Conservation (phyloP, 2,113 vertebrate species). For the Willisornis vidua region DNA sequence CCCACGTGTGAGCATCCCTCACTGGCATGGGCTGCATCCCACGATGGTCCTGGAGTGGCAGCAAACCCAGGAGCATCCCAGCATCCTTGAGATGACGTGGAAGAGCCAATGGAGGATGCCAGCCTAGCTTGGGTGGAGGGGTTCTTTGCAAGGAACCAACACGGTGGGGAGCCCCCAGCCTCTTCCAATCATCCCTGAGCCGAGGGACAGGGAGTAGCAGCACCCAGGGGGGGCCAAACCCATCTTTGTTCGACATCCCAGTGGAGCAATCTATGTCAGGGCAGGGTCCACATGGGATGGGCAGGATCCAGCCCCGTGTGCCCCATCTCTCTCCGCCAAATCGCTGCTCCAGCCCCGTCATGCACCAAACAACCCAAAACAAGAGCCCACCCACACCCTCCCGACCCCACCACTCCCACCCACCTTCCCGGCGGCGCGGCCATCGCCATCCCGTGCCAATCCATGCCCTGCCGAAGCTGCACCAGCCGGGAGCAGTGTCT, state of each 20-base stretch:
- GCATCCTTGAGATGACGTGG: neutral
- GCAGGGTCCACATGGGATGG: fast-evolving
- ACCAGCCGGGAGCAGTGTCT: neutral
- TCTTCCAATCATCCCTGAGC: neutral
- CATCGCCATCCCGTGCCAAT: fast-evolving
- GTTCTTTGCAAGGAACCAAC: fast-evolving
- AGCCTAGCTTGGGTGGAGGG: fast-evolving
- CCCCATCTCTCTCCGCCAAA: neutral
- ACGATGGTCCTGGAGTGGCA: fast-evolving
- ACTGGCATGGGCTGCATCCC: neutral
- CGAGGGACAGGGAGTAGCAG: neutral
- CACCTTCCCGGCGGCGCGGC: fast-evolving
- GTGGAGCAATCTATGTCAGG: fast-evolving
- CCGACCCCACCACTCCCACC: neutral
- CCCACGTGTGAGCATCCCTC: neutral
- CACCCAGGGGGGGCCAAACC: neutral
- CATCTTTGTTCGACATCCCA: fast-evolving
- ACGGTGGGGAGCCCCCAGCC: fast-evolving
- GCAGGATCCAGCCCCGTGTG: neutral
- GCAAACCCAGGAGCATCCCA: neutral
- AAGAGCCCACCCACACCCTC: fast-evolving
- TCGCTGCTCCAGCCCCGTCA: fast-evolving
- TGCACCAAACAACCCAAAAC: fast-evolving
- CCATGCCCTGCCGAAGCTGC: fast-evolving
- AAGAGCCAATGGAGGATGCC: neutral